Base-by-base conservation (phyloP, 2,888 invertebrate genomes). In the Noctua janthina region DNA sequence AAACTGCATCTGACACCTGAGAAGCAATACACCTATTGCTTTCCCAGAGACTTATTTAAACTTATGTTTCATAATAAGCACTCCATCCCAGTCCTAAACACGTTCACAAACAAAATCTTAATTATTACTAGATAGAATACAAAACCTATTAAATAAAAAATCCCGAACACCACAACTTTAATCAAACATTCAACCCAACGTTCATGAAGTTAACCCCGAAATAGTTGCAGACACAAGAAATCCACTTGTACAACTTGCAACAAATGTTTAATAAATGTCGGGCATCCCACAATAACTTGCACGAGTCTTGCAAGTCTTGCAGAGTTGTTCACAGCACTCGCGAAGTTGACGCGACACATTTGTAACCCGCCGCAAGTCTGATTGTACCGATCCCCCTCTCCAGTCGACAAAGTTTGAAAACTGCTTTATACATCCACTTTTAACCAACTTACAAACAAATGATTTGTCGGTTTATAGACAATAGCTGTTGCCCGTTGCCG, bases 221-320 rank as follows among this genome's bases (percentile, higher is more conserved):
- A 81, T 75, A 56, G 39, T 56, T 64, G 23, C 59, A 66, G 46
- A 74, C 43, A 79, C 54, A 69, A 78, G 70, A 67, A 68, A 71
- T 54, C 29, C 49, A 81, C 68, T 78, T 74, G 68, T 17, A 67
- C 39, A 76, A 81, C 7, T 71, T 76, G 68, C 69, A 76, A 73
- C 82, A 76, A 74, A 82, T 85, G 74, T 85, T 85, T 75, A 75
- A 84, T 84, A 85, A 78, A 84, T 75, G 78, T 84, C 39, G 79
- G 46, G 56, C 62, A 79, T 75, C 43, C 72, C 76, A 69, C 86
- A 77, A 78, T 78, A 85, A 79, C 79, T 85, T 77, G 81, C 81
- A 59, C 59, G n/a, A 59, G n/a, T n/a, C 56, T 59, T 54, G 46
- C 54, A 62, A 83, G 70, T 62, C 78, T 51, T 71, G 83, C 76